These are phyloP conservation scores for Plestiodon gilberti DNA, from an alignment of 2,113 vertebrate species.

Conservation along the genomic window DNA sequence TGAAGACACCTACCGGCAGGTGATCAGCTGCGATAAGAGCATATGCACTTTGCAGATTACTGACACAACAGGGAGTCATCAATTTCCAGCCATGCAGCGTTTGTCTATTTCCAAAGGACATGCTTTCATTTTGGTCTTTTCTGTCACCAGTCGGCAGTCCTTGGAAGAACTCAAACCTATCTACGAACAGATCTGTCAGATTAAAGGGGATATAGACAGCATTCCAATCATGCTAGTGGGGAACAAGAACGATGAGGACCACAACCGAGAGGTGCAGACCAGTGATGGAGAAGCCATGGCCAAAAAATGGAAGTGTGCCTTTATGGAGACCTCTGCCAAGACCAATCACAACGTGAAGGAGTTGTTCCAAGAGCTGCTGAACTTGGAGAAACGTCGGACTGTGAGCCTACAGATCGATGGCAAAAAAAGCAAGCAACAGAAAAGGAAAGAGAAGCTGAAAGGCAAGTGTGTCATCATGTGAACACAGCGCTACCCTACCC, in stretches of 20 bases:
- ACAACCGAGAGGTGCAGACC: constrained; percentile 79
- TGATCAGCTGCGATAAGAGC: constrained; percentile 87
- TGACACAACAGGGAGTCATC: constrained; percentile 85
- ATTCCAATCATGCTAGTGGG: constrained; percentile 87
- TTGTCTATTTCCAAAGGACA: constrained; percentile 86
- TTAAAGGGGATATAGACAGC: constrained; percentile 83
- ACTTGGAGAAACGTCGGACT: constrained; percentile 84
- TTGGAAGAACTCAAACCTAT: constrained; percentile 85
- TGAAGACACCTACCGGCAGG: constrained; percentile 86
- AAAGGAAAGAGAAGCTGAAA: constrained; percentile 84
- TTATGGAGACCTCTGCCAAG: constrained; percentile 87
- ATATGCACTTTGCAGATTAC: constrained; percentile 87
- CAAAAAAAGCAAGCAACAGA: constrained; percentile 86
- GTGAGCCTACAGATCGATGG: constrained; percentile 86
- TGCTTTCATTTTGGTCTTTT: constrained; percentile 85
- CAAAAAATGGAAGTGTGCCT: constrained; percentile 84
- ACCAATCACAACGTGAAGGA: constrained; percentile 84
- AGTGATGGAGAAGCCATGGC: constrained; percentile 81
- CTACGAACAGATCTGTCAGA: constrained; percentile 85
- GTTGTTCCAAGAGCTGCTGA: constrained; percentile 84
- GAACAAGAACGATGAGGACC: constrained; percentile 84
- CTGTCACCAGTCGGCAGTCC: constrained; percentile 83
- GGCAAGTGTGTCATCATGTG: constrained; percentile 85
- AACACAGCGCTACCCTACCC: not conserved
- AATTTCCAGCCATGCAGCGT: constrained; percentile 87